phyloP scores from a whole-genome alignment of 2,113 vertebrate genomes.

The Sula dactylatra region DNA sequence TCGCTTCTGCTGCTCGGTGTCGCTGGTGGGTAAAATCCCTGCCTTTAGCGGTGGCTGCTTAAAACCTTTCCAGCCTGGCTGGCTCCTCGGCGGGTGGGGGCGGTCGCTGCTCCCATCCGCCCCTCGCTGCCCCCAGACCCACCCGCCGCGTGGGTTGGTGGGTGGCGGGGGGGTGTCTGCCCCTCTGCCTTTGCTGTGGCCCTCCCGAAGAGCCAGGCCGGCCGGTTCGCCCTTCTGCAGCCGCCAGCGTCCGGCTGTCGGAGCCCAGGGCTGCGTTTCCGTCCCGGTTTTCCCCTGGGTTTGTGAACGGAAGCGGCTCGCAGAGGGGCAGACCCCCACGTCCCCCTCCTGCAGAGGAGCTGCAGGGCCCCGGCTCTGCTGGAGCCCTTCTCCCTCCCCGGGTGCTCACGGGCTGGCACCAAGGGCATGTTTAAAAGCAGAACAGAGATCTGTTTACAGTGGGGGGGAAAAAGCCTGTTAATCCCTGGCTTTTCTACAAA shows the following conservation, averaged over 20 bases:
- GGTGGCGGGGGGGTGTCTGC: background rate
- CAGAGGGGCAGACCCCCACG: background rate
- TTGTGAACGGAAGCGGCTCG: background rate
- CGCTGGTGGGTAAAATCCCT: background rate
- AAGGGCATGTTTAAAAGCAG: background rate
- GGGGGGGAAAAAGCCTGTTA: background rate
- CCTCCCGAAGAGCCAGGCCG: background rate
- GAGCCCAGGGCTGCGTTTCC: background rate
- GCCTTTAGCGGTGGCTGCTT: no score
- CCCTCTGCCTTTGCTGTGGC: background rate
- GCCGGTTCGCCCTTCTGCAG: background rate
- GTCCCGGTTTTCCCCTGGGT: rapidly evolving
- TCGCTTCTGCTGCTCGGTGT: background rate
- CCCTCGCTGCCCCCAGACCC: background rate
- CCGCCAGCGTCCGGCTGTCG: rapidly evolving
- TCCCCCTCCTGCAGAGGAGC: background rate
- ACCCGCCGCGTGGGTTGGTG: rapidly evolving
- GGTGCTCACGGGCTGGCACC: background rate
- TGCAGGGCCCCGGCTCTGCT: background rate
- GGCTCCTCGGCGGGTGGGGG: background rate
- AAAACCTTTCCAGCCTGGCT: background rate
- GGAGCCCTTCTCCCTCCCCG: background rate
- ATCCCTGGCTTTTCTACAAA: background rate
- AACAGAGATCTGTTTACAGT: background rate
- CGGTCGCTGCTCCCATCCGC: rapidly evolving